Conservation (phyloP, 2,888 invertebrate species). For the Spicauda simplicius region DNA sequence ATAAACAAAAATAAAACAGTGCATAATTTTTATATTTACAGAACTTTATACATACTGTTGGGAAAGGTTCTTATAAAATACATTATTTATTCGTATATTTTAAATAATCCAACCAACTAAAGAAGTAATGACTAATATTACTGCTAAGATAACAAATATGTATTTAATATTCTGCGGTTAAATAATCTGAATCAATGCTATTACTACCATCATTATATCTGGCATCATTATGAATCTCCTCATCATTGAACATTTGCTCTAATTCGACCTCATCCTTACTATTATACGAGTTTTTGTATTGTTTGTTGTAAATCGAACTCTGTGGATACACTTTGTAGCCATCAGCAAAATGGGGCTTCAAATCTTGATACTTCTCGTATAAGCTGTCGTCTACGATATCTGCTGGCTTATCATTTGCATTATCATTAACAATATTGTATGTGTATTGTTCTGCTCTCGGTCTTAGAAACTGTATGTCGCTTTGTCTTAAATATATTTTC, state of each 20-base stretch:
- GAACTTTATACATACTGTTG: too few species aligned
- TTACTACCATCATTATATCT: slow-evolving; percentile 62
- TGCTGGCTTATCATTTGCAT: slow-evolving; percentile 37
- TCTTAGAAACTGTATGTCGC: not conserved
- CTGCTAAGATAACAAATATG: not conserved
- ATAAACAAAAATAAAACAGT: too few species aligned
- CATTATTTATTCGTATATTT: not conserved
- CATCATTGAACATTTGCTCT: slow-evolving; percentile 58
- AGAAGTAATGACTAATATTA: not conserved
- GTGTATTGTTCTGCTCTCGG: slow-evolving; percentile 39
- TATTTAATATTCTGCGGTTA: slow-evolving; percentile 61
- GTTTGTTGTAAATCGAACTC: slow-evolving; percentile 53
- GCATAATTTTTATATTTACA: too few species aligned
- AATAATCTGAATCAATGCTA: slow-evolving; percentile 61
- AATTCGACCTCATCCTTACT: slow-evolving; percentile 52
- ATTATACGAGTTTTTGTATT: slow-evolving; percentile 47
- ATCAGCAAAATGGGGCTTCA: slow-evolving; percentile 56
- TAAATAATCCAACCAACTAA: not conserved
- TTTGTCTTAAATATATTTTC: slow-evolving; percentile 17
- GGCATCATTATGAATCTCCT: slow-evolving; percentile 52
- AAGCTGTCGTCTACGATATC: slow-evolving; percentile 26
- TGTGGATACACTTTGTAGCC: slow-evolving; percentile 57
- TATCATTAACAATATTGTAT: slow-evolving; percentile 34
- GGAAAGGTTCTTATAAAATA: not conserved
- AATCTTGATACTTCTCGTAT: slow-evolving; percentile 55